Base-by-base conservation (phyloP, 2,888 invertebrate genomes). In the Drosophila tanythrix region DNA sequence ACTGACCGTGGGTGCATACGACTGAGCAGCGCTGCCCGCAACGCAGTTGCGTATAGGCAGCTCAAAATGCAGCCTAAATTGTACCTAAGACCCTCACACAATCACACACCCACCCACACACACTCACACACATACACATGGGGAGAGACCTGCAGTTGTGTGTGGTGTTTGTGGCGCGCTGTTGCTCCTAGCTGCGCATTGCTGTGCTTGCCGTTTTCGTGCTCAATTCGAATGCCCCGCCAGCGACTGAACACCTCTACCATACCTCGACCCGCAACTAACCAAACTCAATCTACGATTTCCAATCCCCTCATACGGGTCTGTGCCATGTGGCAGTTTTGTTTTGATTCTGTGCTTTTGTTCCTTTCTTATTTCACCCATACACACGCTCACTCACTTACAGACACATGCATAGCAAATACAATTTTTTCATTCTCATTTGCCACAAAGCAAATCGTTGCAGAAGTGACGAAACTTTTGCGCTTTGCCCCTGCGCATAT, bases 391-490 rank as follows among this genome's bases (percentile, higher is more conserved):
- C 62, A 56, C 68, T 62, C 65, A 69, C 57, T 43, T 53, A 59
- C 55, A 61, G 38, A 58, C 55, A 61, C 46, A 60, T 66, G 72
- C 68, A 74, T 56, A 68, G 70, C 53, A 75, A 82, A 80, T 84
- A 84, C 89, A 87, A 79, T 88, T 89, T 90, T 85, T 87, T 90
- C 85, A 73, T 87, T 90, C 87, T 83, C 82, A 88, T 89, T 83
- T 84, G 71, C 74, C 65, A 67, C 55, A 67, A 50, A 63, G 29
- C 53, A 65, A 35, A 70, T 15, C 67, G 38, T 27, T 62, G 70
- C 69, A 62, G 68, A 88, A 79, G 81, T 79, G 62, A 68, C 72
- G 62, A 64, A 81, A 50, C 33, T 48, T 51, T 70, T 58, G 25
- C 40, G 15, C 8, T 48, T 52, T 83, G 70, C 90, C 87, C 74